Percentiles rank a stretch among this genome's conserved stretches.
Conservation (phyloP, 2,113 vertebrate genomes). For the Apistogramma diplotaenia region DNA sequence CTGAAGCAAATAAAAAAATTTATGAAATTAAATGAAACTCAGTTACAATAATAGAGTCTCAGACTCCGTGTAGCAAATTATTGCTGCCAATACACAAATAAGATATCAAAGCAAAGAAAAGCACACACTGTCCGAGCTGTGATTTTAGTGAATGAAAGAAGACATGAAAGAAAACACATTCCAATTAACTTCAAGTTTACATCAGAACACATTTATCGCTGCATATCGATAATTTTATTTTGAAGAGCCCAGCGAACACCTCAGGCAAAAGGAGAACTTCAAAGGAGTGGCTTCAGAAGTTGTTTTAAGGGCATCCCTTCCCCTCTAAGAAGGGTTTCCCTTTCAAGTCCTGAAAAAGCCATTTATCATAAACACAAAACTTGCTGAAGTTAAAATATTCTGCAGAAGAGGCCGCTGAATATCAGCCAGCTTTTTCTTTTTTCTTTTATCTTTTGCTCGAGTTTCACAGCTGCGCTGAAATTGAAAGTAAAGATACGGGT, state of each 20-base stretch:
- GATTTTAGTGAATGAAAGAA: background rate
- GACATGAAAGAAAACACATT: background rate
- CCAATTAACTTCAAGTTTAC: background rate
- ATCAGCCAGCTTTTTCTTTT: background rate
- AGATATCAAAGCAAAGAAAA: background rate
- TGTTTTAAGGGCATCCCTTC: background rate
- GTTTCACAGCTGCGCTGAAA: constrained; percentile 48
- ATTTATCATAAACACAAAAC: background rate
- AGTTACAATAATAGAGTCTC: background rate
- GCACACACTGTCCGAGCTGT: background rate
- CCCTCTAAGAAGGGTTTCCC: background rate
- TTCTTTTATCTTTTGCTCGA: background rate
- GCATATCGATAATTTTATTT: background rate
- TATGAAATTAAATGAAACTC: background rate
- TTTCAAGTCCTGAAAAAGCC: background rate
- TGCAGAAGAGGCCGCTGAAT: background rate
- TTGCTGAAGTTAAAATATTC: background rate
- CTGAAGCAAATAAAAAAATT: background rate
- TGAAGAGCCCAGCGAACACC: background rate
- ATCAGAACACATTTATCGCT: background rate
- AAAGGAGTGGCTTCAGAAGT: background rate
- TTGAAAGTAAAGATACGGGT: constrained; percentile 51
- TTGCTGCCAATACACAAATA: background rate
- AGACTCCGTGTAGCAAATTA: background rate
- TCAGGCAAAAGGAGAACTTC: fast-evolving